phyloP scores from a whole-genome alignment of 1,140 invertebrate genomes.

The Heterodera carotae region DNA sequence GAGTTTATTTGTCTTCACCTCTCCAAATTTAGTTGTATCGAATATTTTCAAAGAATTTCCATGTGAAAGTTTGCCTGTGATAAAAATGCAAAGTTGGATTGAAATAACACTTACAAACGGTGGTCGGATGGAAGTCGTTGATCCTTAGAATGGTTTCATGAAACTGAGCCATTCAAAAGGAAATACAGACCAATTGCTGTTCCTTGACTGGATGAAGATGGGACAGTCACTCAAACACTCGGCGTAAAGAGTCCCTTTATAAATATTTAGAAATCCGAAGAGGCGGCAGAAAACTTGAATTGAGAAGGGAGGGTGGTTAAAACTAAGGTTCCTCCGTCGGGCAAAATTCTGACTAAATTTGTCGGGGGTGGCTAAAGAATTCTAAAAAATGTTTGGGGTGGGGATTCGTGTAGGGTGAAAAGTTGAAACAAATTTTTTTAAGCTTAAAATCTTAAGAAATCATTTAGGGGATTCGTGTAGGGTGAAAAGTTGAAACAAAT shows the following conservation, averaged over 20 bases:
- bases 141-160: slow-evolving; percentile 34
- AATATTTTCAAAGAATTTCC: slow-evolving; percentile 66
- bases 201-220: slow-evolving; percentile 70
- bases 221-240: slow-evolving; percentile 70
- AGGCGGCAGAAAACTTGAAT: no score
- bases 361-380: no score
- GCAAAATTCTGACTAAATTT: no score
- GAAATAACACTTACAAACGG: slow-evolving; percentile 66
- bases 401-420: no score
- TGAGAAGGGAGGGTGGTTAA: no score
- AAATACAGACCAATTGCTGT: slow-evolving; percentile 66
- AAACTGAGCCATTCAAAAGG: not conserved
- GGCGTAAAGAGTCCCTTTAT: slow-evolving; percentile 62
- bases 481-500: no score
- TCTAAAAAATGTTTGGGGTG: no score
- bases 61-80: slow-evolving; percentile 63
- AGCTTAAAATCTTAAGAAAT: no score
- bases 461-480: no score
- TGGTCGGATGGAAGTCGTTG: slow-evolving; percentile 70
- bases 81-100: not conserved
- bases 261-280: no score
- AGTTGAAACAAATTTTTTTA: no score
- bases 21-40: slow-evolving; percentile 58
- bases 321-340: no score
- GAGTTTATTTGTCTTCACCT: slow-evolving; percentile 38